Evolutionary conservation across 2,113 vertebrate species (phyloP).

Genomic region (Stigmatopora argus): DNA sequence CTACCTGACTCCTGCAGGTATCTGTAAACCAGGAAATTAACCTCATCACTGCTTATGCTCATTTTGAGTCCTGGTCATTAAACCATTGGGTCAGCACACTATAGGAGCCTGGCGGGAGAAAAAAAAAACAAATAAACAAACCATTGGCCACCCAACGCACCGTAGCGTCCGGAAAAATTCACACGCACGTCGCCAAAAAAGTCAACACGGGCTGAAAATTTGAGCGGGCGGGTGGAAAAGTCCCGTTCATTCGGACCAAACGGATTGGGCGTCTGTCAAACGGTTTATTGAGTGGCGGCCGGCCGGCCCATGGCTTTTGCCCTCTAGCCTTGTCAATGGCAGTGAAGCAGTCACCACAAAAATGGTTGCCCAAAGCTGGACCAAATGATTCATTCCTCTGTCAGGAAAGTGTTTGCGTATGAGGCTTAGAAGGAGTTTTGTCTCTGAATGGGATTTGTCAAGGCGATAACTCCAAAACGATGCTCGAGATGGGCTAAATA

Average conservation of each 20-base stretch:
- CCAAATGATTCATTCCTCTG: too few relatives aligned
- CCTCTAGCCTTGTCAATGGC: too few relatives aligned
- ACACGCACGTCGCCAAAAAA: too few relatives aligned
- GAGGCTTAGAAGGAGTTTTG: too few relatives aligned
- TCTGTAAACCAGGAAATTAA: conserved; percentile 99
- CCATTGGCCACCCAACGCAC: neutral
- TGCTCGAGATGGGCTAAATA: too few relatives aligned
- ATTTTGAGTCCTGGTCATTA: conserved; percentile 97
- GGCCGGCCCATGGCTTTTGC: too few relatives aligned
- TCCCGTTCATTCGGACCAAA: too few relatives aligned
- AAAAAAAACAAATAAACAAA: neutral
- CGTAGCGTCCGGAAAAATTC: neutral
- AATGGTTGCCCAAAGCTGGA: neutral
- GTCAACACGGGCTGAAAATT: too few relatives aligned
- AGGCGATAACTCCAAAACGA: neutral
- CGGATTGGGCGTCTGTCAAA: too few relatives aligned
- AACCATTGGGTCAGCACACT: conserved; percentile 97
- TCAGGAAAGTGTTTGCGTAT: too few relatives aligned
- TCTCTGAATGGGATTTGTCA: neutral
- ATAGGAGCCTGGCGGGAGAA: conserved; percentile 76
- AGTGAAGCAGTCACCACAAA: neutral
- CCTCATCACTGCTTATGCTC: conserved; percentile 99
- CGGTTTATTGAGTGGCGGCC: too few relatives aligned
- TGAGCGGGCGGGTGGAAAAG: conserved; percentile 3
- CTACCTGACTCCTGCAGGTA: conserved; percentile 99